phyloP scores from a whole-genome alignment of 2,113 vertebrate species.

The Tetrao urogallus region DNA sequence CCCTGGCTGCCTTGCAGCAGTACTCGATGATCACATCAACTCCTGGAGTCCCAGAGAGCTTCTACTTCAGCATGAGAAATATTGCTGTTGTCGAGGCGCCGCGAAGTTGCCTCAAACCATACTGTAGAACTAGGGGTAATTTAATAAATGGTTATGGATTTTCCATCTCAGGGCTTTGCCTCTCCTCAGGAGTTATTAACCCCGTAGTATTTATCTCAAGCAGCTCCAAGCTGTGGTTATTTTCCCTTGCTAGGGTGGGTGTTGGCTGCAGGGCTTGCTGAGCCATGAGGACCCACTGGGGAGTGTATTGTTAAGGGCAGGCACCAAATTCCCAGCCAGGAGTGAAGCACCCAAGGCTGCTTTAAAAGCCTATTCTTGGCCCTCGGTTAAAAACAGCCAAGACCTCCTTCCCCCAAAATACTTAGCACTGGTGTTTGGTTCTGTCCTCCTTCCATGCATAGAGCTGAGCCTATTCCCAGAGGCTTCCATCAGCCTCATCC shows the following conservation, averaged over 20 bases:
- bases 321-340: not conserved
- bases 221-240: not conserved
- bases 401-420: not conserved
- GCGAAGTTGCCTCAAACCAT: not conserved
- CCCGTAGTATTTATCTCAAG: not conserved
- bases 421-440: not conserved
- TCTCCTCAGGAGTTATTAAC: not conserved
- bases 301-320: fast-evolving
- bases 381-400: not conserved
- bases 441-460: not conserved
- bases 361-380: not conserved
- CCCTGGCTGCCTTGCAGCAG: not conserved
- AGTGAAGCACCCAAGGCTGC: not conserved
- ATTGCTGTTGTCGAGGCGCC: not conserved
- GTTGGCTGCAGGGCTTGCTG: too few relatives aligned
- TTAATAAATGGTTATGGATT: conserved; percentile 32
- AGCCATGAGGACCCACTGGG: not conserved
- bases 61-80: not conserved
- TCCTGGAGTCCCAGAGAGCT: not conserved
- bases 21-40: not conserved
- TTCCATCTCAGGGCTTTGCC: not conserved
- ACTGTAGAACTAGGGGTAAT: conserved; percentile 2
- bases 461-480: not conserved
- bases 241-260: not conserved
- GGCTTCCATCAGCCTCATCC: too few relatives aligned